phyloP scores from a whole-genome alignment of 1,140 invertebrate genomes.

The Caenorhabditis brenneri region DNA sequence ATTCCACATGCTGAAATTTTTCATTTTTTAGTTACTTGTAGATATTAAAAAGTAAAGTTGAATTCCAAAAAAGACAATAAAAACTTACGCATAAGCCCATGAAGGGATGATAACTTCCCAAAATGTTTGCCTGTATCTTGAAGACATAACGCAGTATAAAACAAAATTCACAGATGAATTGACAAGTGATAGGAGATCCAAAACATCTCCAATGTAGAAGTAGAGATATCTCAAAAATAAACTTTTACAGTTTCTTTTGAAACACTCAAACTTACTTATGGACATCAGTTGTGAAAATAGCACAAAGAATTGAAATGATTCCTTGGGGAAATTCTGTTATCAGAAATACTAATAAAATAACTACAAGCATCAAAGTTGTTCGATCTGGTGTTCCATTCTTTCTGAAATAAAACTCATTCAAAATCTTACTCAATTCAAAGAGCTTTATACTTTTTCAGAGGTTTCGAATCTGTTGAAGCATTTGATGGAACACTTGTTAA shows the following conservation, averaged over 20 bases:
- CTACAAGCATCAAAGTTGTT: conserved; percentile 64
- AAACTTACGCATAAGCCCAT: conserved; percentile 46
- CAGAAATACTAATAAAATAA: conserved; percentile 64
- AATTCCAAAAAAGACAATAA: neutral
- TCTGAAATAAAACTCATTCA: conserved; percentile 20
- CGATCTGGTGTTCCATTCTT: conserved; percentile 59
- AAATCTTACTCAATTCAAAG: neutral
- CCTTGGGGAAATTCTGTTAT: conserved; percentile 68
- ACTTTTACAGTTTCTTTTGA: neutral
- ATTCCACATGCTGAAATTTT: conserved; percentile 8
- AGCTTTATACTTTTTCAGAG: conserved; percentile 33
- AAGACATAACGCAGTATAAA: conserved; percentile 68
- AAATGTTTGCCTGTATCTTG: conserved; percentile 65
- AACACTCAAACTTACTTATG: neutral
- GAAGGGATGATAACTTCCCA: conserved; percentile 62
- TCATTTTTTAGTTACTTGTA: too few relatives aligned
- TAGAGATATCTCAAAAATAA: conserved; percentile 67
- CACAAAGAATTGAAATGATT: conserved; percentile 63
- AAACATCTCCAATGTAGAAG: conserved; percentile 73
- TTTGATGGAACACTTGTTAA: conserved; percentile 45
- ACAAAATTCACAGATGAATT: conserved; percentile 68
- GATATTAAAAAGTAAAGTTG: too few relatives aligned
- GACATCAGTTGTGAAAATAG: conserved; percentile 62
- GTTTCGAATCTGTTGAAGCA: conserved; percentile 31
- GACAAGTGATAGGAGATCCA: conserved; percentile 65